Evolutionary conservation across 2,113 vertebrate species (phyloP), one percentile per base, ranked within the genome.

Genomic region (Suricata suricatta): DNA sequence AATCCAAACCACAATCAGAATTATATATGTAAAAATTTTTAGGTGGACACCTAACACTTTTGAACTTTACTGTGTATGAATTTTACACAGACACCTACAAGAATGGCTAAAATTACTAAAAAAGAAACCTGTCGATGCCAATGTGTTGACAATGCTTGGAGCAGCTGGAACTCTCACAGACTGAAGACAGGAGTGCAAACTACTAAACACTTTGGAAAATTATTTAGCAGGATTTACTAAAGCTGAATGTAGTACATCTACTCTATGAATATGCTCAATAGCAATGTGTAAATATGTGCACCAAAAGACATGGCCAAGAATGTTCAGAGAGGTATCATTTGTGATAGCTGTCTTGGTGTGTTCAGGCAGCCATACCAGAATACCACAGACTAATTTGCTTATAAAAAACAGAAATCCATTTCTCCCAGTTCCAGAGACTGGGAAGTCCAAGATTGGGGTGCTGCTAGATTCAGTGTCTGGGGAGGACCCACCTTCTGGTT

Each of bases 11-110:
- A 72, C 68, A 69, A 57, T 63, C 74, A 83, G 44, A 38, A 44
- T 79, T 79, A 94, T 17, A 23, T 23, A 64, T 68, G 72, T 88
- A 63, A 90, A 71, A 80, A 52, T 63, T 92, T 90, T 71, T 79
- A 41, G 19, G 35, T 31, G 2, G 60, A 81, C 79, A 82, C 57
- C 87, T 83, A 88, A 79, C 47, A 63, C 31, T n/a, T 94, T 94
- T 96, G 63, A 29, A 80, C 44, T 44, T 69, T 52, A 33, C 71
- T 57, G 0, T 54, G 31, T 11, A 68, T 19, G 17, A 50, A 13
- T 85, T 90, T 90, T 90, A 50, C 33, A 86, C 35, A 10, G 23
- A 54, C 23, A 57, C 21, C 31, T 29, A 19, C 29, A 44, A 95
- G 68, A 77, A 81, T 52, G 84, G 38, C 83, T 83, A 79, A 64